phyloP scores from a whole-genome alignment of 1,140 invertebrate species.

The Ceratosolen fusciceps region DNA sequence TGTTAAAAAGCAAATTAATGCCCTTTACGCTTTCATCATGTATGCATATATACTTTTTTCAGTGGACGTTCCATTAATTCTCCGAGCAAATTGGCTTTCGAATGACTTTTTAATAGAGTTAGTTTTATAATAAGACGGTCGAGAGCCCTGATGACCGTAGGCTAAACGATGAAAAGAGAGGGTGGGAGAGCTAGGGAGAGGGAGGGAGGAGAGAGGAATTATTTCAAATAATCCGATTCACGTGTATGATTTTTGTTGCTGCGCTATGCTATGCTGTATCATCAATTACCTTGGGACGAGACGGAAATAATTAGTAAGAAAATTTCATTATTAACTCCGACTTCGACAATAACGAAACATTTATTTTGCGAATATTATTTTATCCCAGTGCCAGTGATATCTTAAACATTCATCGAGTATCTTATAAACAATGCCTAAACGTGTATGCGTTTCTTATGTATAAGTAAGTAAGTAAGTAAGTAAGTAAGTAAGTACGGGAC shows the following conservation, averaged over 20 bases:
- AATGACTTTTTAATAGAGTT: conserved; percentile 25
- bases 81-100: neutral
- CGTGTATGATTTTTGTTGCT: neutral
- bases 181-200: neutral
- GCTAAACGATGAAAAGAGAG: neutral
- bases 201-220: neutral
- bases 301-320: no score
- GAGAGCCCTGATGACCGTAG: neutral
- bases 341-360: no score
- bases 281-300: no score
- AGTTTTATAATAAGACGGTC: conserved; percentile 1
- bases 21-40: neutral
- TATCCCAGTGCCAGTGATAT: no score
- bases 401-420: no score
- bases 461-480: no score
- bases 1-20: neutral
- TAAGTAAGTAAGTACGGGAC: no score
- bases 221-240: neutral
- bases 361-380: no score
- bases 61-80: neutral
- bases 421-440: no score
- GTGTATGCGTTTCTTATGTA: no score
- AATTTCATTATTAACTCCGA: no score
- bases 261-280: no score
- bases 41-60: neutral